phyloP scores from a whole-genome alignment of 2,113 vertebrate species.

The Melanocharis versteri region DNA sequence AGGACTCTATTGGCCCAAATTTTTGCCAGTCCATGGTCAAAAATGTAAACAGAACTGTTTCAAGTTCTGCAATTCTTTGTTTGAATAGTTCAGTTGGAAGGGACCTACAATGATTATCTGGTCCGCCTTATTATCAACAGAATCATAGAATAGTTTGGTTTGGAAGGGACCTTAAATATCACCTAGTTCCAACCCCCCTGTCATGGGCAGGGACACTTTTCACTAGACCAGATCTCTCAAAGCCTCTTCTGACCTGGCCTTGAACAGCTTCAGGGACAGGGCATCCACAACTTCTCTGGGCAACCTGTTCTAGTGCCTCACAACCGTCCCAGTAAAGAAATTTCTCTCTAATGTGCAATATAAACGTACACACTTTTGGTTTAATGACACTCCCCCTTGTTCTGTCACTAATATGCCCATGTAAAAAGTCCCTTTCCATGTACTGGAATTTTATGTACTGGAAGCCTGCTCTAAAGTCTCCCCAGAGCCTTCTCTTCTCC shows the following conservation, averaged over 20 bases:
- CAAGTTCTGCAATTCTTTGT: not conserved
- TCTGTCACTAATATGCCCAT: not conserved
- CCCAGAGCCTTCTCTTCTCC: not conserved
- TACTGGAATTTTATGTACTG: not conserved
- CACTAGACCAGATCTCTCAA: not conserved
- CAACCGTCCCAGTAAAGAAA: not conserved
- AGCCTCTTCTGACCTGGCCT: not conserved
- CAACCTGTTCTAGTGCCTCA: not conserved
- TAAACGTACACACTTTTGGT: not conserved
- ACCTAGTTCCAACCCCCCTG: fast-evolving
- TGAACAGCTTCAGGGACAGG: not conserved
- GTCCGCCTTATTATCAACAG: not conserved
- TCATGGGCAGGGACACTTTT: not conserved
- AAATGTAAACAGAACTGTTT: not conserved
- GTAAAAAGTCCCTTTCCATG: not conserved
- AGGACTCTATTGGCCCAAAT: not conserved
- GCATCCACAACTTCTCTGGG: not conserved
- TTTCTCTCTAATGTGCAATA: not conserved
- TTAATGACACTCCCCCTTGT: not conserved
- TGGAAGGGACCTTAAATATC: not conserved
- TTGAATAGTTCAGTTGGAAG: not conserved
- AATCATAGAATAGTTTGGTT: not conserved
- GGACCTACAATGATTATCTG: not conserved
- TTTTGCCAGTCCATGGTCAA: not conserved
- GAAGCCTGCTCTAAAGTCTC: not conserved